These are phyloP conservation scores for Hemaris fuciformis DNA, from an alignment of 2,888 invertebrate genomes.

Conservation along the genomic window DNA sequence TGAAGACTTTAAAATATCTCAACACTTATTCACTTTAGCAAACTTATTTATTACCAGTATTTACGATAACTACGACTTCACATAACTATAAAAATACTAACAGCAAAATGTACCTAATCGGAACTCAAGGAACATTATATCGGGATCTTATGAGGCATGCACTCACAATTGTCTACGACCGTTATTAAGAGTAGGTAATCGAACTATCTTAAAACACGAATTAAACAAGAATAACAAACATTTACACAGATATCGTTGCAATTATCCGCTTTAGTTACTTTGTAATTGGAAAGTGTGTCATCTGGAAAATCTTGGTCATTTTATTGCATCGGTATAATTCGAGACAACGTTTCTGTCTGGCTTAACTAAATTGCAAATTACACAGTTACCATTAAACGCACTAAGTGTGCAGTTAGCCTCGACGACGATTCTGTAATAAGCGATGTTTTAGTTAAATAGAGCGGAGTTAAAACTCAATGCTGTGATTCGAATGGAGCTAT, in stretches of 20 bases:
- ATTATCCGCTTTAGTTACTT: not conserved
- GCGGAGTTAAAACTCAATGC: not conserved
- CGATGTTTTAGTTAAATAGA: constrained; percentile 22
- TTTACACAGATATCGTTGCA: not conserved
- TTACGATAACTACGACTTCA: too few species aligned
- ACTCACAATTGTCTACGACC: not conserved
- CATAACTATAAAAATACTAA: too few species aligned
- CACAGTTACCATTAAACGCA: not conserved
- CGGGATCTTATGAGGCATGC: too few species aligned
- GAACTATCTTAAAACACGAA: not conserved
- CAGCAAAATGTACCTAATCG: too few species aligned
- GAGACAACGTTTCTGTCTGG: not conserved
- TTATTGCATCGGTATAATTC: not conserved
- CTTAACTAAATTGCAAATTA: not conserved
- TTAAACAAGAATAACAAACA: not conserved
- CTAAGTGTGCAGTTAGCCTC: constrained; percentile 4
- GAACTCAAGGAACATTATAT: too few species aligned
- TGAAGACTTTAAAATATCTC: too few species aligned
- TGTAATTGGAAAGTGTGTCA: not conserved
- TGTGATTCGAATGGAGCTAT: not conserved
- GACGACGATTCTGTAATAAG: constrained; percentile 3
- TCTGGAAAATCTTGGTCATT: not conserved
- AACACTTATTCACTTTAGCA: too few species aligned
- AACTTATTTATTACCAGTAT: too few species aligned
- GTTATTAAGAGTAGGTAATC: not conserved